Base-by-base conservation (phyloP, 2,888 invertebrate species). In the Stenoptilia bipunctidactyla region DNA sequence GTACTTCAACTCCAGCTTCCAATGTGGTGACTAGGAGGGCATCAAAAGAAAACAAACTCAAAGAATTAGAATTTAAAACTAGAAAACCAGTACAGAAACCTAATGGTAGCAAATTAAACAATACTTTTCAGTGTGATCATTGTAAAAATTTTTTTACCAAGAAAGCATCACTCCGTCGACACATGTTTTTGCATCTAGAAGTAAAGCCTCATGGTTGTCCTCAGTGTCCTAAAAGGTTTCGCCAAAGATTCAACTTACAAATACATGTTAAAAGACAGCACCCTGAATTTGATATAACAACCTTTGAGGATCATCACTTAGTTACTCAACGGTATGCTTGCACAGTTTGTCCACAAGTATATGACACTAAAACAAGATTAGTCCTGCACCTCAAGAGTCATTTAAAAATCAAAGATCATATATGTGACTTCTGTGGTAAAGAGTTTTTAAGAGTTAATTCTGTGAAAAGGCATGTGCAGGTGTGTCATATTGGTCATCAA, bases 391-490 rank as follows among this genome's bases (percentile, higher is more conserved):
- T 88, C 46, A 88, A 89, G 60, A 85, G 90, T 0, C 94, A 94
- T 72, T 83, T 88, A 20, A 90, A 91, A 50, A 89, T 91, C 12
- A 88, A 90, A 48, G 92, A 93, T 59, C 91, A 88, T 66, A 87
- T 90, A 27, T 94, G 94, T 59, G 89, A 92, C 48, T 88, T 92
- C 39, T 95, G 94, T 58, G 92, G 92, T 0, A 91, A 92, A 53
- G 88, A 89, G 15, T 94, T 94, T 62, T 84, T 90, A 34, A 86
- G 92, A 2, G 85, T 90, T 5, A 91, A 92, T 58, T 90, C 91
- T 1, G 70, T 94, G 48, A 88, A 88, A 50, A 89, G 92, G 45
- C 94, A 94, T 62, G 79, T 93, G 15, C 88, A 89, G 51, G 90
- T 92, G 52, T 87, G 88, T 51, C 94, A 94, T 55, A 88, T 86